Base-by-base conservation (phyloP, 2,113 vertebrate genomes). In the Xenopus laevis region DNA sequence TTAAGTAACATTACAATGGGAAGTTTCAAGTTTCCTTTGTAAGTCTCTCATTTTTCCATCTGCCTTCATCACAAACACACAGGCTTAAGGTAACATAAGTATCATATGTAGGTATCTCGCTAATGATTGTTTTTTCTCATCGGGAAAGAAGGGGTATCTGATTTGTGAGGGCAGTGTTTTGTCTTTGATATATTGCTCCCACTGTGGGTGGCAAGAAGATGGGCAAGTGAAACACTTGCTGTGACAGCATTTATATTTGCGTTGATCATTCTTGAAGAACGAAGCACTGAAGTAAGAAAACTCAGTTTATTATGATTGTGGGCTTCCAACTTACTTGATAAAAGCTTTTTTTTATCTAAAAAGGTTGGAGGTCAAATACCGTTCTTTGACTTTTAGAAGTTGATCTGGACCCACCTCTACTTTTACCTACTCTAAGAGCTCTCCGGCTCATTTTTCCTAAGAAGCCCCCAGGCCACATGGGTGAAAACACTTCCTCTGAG, bases 341-440 rank as follows among this genome's bases (percentile, higher is more conserved):
- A 70, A n/a, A 70, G 47, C 21, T 27, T 47, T 64, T 4, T 27
- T 2, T 68, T 70, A 76, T 15, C 47, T 62, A 13, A 11, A 30
- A 57, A 27, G 67, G 74, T 70, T 61, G 47, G 46, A 77, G 74
- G 74, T 77, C 65, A 77, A 70, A 77, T n/a, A 46, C 52, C 23
- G 46, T 57, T 77, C 59, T 44, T 27, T 64, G 47, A 45, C 67
- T 4, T 70, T 46, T 63, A 62, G 65, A 69, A 40, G 67, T 57
- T 77, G 55, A 75, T 62, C 23, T 70, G 45, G 59, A 57, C 27
- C 53, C 45, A 68, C 20, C 47, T 46, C 59, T 67, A 60, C 46
- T 76, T 69, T 63, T 60, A 33, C 58, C n/a, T 45, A 50, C 13
- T 62, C 30, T 70, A 21, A 60, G 33, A 70, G 65, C 69, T 77